A percentile compares a stretch with the other conserved stretches of the same genome.
phyloP scores from a whole-genome alignment of 2,113 vertebrate genomes.

The Opisthocomus hoazin region DNA sequence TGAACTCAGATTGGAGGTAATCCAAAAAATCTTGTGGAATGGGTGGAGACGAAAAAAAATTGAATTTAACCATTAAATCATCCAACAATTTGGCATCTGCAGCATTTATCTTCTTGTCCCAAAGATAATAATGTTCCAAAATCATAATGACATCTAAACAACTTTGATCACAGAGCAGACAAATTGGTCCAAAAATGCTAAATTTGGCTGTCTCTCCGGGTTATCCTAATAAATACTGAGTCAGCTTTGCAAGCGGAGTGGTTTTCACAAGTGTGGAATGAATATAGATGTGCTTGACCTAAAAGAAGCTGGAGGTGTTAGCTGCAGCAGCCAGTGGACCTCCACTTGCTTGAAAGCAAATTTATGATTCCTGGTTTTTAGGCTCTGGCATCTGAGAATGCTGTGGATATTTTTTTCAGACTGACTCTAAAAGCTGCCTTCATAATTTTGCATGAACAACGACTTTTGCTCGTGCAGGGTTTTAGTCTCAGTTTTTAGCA shows the following conservation, averaged over 20 bases:
- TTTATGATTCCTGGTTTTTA: background rate
- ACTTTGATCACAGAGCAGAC: slow-evolving; percentile 35
- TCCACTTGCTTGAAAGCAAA: slow-evolving; percentile 7
- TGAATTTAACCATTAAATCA: slow-evolving; percentile 57
- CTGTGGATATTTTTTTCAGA: background rate
- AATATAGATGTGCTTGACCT: background rate
- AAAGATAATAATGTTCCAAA: slow-evolving; percentile 32
- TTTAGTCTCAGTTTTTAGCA: background rate
- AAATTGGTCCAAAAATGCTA: slow-evolving; percentile 15
- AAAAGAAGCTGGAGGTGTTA: background rate
- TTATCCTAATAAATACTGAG: slow-evolving; percentile 49
- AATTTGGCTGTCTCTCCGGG: background rate
- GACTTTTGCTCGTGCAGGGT: background rate
- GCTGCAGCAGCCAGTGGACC: background rate
- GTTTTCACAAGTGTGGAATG: background rate
- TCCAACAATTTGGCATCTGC: slow-evolving; percentile 21
- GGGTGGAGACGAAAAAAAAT: background rate
- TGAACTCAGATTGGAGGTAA: slow-evolving; percentile 28
- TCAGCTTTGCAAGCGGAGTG: background rate
- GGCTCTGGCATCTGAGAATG: background rate
- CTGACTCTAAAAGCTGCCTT: background rate
- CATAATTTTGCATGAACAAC: background rate
- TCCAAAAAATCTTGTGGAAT: slow-evolving; percentile 49
- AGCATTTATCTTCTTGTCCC: slow-evolving; percentile 13
- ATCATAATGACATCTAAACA: slow-evolving; percentile 29